A percentile compares a stretch with the other conserved stretches of the same genome.
phyloP scores from a whole-genome alignment of 2,113 vertebrate genomes.

The Cavia porcellus region DNA sequence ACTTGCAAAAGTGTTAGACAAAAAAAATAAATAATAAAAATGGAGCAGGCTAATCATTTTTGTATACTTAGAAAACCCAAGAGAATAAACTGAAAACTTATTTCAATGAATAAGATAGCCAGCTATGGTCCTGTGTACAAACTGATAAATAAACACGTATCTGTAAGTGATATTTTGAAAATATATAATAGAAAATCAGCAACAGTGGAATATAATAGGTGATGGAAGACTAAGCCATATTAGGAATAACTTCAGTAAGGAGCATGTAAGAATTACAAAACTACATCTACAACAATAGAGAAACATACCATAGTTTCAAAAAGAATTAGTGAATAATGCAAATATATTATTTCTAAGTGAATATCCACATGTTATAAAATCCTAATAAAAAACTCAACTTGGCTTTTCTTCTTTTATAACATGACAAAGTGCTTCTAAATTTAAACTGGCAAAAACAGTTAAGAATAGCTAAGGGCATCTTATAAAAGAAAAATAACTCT shows the following conservation, averaged over 20 bases:
- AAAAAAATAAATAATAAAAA: not conserved
- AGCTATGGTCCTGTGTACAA: not conserved
- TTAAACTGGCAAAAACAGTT: conserved; percentile 48
- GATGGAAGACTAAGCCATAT: not conserved
- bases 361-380: conserved; percentile 54
- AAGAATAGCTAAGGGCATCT: conserved; percentile 43
- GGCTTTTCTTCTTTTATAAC: conserved; percentile 54
- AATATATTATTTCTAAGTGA: conserved; percentile 25
- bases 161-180: conserved; percentile 46
- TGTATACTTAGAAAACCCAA: not conserved
- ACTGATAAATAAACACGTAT: conserved; percentile 10
- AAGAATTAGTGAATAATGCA: conserved; percentile 6
- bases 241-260: not conserved
- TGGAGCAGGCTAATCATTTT: not conserved
- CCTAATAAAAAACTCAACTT: conserved; percentile 25
- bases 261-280: not conserved
- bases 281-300: not conserved
- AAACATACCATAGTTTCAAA: not conserved
- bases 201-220: not conserved
- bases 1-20: not conserved
- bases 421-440: conserved; percentile 63
- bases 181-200: not conserved
- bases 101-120: not conserved
- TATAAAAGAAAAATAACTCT: conserved; percentile 39
- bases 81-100: conserved; percentile 14